phyloP scores from a whole-genome alignment of 2,888 invertebrate species.

The Eurytoma californica region DNA sequence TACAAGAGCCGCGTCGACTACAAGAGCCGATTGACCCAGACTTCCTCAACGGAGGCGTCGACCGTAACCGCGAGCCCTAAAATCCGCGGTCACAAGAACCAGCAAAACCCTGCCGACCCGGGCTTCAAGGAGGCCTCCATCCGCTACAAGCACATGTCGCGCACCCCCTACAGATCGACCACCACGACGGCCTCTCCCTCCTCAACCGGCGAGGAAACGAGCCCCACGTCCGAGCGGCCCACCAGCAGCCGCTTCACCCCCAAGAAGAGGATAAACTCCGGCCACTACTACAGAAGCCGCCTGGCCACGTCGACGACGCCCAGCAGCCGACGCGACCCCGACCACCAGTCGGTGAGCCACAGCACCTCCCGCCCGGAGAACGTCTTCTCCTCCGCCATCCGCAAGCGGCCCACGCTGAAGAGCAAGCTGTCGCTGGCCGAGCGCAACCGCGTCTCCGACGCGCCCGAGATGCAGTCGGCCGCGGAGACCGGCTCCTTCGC shows the following conservation, averaged over 20 bases:
- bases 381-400: conserved; percentile 65
- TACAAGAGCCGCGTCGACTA: conserved; percentile 81
- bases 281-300: conserved; percentile 67
- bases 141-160: conserved; percentile 69
- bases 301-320: conserved; percentile 59
- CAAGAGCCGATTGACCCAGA: conserved; percentile 62
- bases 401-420: conserved; percentile 66
- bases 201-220: conserved; percentile 42
- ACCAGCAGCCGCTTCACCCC: conserved; percentile 63
- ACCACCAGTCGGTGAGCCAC: conserved; percentile 47
- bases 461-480: conserved; percentile 72
- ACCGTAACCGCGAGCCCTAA: conserved; percentile 31
- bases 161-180: conserved; percentile 65
- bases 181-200: conserved; percentile 60
- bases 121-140: conserved; percentile 62
- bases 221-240: conserved; percentile 64
- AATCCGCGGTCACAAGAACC: conserved; percentile 53
- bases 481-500: conserved; percentile 68
- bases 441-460: conserved; percentile 71
- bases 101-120: conserved; percentile 52
- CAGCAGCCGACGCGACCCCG: conserved; percentile 45
- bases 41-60: conserved; percentile 60
- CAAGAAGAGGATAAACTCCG: conserved; percentile 64
- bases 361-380: conserved; percentile 67
- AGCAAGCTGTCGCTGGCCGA: conserved; percentile 55